Evolutionary conservation across 2,113 vertebrate species (phyloP), one percentile per base, ranked within the genome.

Genomic region (Percopsis transmontana): DNA sequence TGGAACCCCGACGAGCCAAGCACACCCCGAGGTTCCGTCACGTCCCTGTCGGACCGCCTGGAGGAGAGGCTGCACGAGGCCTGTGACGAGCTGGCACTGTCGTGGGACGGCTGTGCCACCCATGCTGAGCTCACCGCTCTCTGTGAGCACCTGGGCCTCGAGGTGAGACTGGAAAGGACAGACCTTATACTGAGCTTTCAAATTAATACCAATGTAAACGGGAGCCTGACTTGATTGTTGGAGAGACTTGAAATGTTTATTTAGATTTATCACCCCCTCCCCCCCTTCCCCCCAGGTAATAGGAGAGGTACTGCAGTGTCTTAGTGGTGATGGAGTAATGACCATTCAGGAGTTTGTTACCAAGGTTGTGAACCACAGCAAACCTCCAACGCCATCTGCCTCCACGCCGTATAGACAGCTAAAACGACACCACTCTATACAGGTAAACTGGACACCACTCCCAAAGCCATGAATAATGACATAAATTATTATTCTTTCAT

Each of bases 1-100:
- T 98, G 97, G 97, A 99, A 99, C 85, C 97, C 96, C 0, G 96
- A 98, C 0, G 96, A 98, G 62, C 87, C 94, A 15, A 93, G 86
- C 0, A 91, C 95, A 0, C 93, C 95, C 0, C 90, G 92, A 0
- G 80, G 85, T 0, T 72, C 87, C 3, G 58, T 76, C 0, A 39
- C 53, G 0, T 83, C 93, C 2, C 88, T 88, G 38, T 90, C 91
- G 0, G 81, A 88, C 42, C 90, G 88, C 84, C 87, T 94, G 13
- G 95, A 99, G 79, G 94, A 94, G 84, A 91, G 92, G 2, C 85
- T 98, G 2, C 93, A 89, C 10, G 91, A 91, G 44, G 93, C 94
- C 24, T 98, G 96, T 1, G 85, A 94, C n/a, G 92, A 94, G 54
- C 84, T 97, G 1, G 89, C 83, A 0, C 88, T 98, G 75, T 76